Conservation (phyloP, 2,797 vertebrate species). For the Argentina silus region DNA sequence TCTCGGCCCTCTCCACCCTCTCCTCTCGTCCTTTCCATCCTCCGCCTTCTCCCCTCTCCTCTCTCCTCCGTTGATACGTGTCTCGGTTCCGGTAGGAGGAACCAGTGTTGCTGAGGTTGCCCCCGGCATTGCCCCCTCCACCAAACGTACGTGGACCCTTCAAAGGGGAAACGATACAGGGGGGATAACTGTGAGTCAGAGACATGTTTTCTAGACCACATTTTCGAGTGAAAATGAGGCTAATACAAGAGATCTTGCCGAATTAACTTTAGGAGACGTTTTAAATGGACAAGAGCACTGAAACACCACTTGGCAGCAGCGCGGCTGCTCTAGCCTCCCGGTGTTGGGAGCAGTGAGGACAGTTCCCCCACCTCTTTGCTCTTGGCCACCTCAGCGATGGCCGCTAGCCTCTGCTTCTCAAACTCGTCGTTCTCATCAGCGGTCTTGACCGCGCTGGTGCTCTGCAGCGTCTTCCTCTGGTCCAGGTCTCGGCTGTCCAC, state of each 20-base stretch:
- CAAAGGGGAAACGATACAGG: constrained; percentile 33
- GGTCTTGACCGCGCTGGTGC: constrained; percentile 77
- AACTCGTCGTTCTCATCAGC: constrained; percentile 93
- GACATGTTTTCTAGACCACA: neutral
- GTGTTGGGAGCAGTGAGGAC: no score
- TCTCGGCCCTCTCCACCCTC: constrained; percentile 77
- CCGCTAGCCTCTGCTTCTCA: constrained; percentile 95
- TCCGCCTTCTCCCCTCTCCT: constrained; percentile 65
- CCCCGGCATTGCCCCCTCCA: constrained; percentile 89
- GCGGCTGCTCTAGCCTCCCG: no score
- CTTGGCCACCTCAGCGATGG: constrained; percentile 96
- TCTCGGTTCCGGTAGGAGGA: constrained; percentile 84
- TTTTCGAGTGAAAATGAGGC: no score
- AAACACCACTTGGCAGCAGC: no score
- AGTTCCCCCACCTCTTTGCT: constrained; percentile 88
- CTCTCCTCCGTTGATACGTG: constrained; percentile 79
- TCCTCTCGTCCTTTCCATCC: constrained; percentile 62
- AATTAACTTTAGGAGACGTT: no score
- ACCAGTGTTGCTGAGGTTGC: constrained; percentile 84
- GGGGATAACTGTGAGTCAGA: neutral
- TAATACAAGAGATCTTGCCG: no score
- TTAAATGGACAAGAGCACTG: no score
- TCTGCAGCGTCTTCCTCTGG: constrained; percentile 92
- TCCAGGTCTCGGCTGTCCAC: constrained; percentile 91
- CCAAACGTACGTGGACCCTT: constrained; percentile 89